phyloP scores from a whole-genome alignment of 1,140 invertebrate species.

The Cherax destructor region DNA sequence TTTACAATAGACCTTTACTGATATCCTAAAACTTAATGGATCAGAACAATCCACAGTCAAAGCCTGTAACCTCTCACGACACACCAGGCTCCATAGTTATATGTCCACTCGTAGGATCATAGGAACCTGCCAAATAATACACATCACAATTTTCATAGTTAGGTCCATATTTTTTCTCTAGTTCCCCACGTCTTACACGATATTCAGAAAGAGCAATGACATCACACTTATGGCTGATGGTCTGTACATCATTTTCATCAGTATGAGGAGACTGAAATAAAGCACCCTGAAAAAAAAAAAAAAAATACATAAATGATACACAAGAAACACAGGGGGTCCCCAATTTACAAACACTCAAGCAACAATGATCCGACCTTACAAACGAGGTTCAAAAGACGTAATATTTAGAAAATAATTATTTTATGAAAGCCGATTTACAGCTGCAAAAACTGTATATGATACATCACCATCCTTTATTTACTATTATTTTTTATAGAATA shows the following conservation, averaged over 20 bases:
- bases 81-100: constrained; percentile 83
- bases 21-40: not conserved
- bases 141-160: constrained; percentile 85
- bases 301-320: not conserved
- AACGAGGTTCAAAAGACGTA: too few species aligned
- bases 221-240: constrained; percentile 97
- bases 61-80: constrained; percentile 47
- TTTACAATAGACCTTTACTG: not conserved
- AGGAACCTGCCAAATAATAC: constrained; percentile 94
- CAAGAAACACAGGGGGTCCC: too few species aligned
- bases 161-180: constrained; percentile 73
- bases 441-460: too few species aligned
- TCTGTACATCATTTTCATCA: constrained; percentile 97
- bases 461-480: too few species aligned
- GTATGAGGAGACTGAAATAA: constrained; percentile 93
- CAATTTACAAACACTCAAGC: too few species aligned
- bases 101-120: constrained; percentile 87
- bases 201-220: constrained; percentile 89
- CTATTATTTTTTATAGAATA: too few species aligned
- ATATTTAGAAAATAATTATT: too few species aligned
- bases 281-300: constrained; percentile 83
- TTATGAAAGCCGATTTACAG: too few species aligned
- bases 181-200: constrained; percentile 80
- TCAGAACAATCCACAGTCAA: not conserved
- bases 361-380: too few species aligned